Conservation (phyloP, 2,797 vertebrate species). For the Chromobotia macracanthus region DNA sequence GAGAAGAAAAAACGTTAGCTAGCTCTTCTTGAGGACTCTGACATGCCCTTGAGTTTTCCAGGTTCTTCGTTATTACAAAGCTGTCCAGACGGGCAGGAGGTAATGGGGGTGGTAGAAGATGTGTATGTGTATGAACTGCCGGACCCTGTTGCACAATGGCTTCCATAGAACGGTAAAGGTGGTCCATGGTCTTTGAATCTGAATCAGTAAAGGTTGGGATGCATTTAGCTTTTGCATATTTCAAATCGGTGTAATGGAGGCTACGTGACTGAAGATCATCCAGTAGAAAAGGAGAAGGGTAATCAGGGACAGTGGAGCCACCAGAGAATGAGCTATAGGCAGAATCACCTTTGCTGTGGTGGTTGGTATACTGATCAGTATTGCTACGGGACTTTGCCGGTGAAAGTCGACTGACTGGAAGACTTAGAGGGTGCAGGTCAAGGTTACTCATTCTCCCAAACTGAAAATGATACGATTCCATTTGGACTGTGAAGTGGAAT, state of each 20-base stretch:
- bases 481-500: slow-evolving; percentile 58
- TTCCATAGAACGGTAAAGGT: slow-evolving; percentile 69
- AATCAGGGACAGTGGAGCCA: slow-evolving; percentile 82
- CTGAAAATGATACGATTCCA: slow-evolving; percentile 80
- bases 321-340: slow-evolving; percentile 94
- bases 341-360: slow-evolving; percentile 85
- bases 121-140: not conserved
- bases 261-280: slow-evolving; percentile 75
- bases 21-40: slow-evolving; percentile 39
- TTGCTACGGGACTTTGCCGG: slow-evolving; percentile 76
- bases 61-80: slow-evolving; percentile 67
- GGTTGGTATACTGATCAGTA: slow-evolving; percentile 70
- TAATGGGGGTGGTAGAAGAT: slow-evolving; percentile 61
- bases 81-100: slow-evolving; percentile 72
- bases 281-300: slow-evolving; percentile 68
- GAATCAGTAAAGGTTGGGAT: slow-evolving; percentile 69
- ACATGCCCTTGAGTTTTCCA: slow-evolving; percentile 66
- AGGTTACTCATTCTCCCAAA: slow-evolving; percentile 82
- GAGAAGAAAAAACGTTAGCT: slow-evolving; percentile 22
- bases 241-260: slow-evolving; percentile 81
- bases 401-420: slow-evolving; percentile 74
- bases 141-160: slow-evolving; percentile 60
- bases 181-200: slow-evolving; percentile 73
- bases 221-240: slow-evolving; percentile 81
- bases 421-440: slow-evolving; percentile 77